Evolutionary conservation across 2,113 vertebrate species (phyloP).

Genomic region (Accipiter cooperii): DNA sequence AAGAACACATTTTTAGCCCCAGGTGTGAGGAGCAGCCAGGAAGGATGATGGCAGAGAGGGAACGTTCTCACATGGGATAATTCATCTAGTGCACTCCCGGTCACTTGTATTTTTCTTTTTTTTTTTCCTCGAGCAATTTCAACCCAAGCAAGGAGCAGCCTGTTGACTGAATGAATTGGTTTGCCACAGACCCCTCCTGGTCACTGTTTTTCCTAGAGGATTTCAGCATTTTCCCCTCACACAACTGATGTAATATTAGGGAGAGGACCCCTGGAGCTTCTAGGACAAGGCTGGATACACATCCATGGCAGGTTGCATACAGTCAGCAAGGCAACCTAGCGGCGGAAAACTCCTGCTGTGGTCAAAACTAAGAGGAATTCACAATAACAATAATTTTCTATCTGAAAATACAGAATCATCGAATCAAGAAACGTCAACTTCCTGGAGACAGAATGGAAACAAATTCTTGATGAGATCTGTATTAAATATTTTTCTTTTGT

Average conservation of each 20-base stretch:
- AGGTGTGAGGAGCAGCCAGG: not conserved
- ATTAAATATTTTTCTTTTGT: not conserved
- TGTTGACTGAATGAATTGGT: not conserved
- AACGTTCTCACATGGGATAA: not conserved
- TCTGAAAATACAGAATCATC: not conserved
- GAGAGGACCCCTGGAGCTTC: not conserved
- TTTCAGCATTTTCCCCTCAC: not conserved
- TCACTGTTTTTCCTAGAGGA: not conserved
- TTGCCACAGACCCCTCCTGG: not conserved
- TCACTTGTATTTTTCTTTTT: fast-evolving
- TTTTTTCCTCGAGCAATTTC: not conserved
- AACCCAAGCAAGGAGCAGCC: not conserved
- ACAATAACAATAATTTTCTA: not conserved
- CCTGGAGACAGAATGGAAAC: not conserved
- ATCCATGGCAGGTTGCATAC: not conserved
- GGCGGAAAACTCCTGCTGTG: not conserved
- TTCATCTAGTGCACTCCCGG: not conserved
- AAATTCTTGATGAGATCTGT: not conserved
- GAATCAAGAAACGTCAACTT: not conserved
- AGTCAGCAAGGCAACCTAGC: not conserved
- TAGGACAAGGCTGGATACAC: not conserved
- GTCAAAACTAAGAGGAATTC: not conserved
- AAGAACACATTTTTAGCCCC: not conserved
- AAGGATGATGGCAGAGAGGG: not conserved
- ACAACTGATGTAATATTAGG: not conserved